Evolutionary conservation across 2,888 invertebrate species (phyloP).

Genomic region (Periphyllus acericola): DNA sequence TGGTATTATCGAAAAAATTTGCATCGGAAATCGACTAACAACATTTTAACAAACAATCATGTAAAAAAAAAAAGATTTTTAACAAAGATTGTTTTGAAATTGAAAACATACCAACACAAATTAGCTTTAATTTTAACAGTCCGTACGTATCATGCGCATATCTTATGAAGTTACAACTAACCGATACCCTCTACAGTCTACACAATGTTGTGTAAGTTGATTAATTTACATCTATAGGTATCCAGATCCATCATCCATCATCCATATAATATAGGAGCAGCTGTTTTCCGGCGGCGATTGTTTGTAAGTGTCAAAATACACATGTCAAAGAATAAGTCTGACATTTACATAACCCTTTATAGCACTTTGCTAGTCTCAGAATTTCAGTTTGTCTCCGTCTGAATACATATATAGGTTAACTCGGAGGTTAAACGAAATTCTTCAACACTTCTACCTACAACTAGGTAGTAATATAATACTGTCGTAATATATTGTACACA

Average conservation of each 20-base stretch:
- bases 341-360: neutral
- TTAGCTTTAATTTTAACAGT: too few species aligned
- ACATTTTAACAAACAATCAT: too few species aligned
- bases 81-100: too few species aligned
- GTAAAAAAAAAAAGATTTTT: too few species aligned
- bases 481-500: neutral
- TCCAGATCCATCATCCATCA: conserved; percentile 13
- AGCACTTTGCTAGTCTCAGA: neutral
- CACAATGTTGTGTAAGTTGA: neutral
- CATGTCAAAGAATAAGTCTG: neutral
- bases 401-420: neutral
- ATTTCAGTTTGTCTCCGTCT: neutral
- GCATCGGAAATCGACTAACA: too few species aligned
- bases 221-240: neutral
- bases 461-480: neutral
- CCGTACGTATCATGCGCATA: too few species aligned
- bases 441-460: neutral
- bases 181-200: neutral
- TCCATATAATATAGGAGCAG: neutral
- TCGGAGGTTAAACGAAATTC: neutral
- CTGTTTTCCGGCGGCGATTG: neutral
- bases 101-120: too few species aligned
- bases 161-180: too few species aligned
- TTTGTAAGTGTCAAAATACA: conserved; percentile 6
- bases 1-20: too few species aligned